Conservation (phyloP, 2,797 vertebrate species). For the Gymnothorax javanicus region DNA sequence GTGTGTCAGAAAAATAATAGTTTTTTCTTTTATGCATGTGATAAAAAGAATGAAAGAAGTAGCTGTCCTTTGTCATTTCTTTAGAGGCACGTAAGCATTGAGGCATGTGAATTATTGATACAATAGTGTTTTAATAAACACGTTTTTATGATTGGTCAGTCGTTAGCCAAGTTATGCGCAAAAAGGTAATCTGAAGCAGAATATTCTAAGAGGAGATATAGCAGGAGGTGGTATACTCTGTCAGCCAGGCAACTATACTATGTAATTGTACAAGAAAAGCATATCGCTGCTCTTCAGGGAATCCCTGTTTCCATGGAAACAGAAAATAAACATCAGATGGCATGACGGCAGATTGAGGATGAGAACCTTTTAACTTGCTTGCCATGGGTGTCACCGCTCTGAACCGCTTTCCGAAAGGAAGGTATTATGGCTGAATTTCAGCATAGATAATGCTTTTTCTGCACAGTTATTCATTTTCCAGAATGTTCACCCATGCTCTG, state of each 20-base stretch:
- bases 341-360: not conserved
- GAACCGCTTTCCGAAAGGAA: not conserved
- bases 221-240: not conserved
- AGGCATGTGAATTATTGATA: not conserved
- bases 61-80: not conserved
- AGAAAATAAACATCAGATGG: not conserved
- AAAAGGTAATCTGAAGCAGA: not conserved
- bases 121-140: not conserved
- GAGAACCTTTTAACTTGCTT: not conserved
- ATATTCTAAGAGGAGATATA: not conserved
- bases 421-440: not conserved
- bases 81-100: not conserved
- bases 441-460: constrained; percentile 37
- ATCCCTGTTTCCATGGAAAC: not conserved
- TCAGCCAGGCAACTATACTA: not conserved
- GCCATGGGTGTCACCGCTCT: not conserved
- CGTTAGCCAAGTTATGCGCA: not conserved
- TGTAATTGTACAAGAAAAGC: not conserved
- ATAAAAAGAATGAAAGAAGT: not conserved
- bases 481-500: not conserved
- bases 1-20: not conserved
- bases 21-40: not conserved
- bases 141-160: not conserved
- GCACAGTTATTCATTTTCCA: constrained; percentile 41
- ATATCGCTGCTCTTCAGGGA: not conserved